phyloP scores from a whole-genome alignment of 2,113 vertebrate genomes.

The Malaclemys terrapin region DNA sequence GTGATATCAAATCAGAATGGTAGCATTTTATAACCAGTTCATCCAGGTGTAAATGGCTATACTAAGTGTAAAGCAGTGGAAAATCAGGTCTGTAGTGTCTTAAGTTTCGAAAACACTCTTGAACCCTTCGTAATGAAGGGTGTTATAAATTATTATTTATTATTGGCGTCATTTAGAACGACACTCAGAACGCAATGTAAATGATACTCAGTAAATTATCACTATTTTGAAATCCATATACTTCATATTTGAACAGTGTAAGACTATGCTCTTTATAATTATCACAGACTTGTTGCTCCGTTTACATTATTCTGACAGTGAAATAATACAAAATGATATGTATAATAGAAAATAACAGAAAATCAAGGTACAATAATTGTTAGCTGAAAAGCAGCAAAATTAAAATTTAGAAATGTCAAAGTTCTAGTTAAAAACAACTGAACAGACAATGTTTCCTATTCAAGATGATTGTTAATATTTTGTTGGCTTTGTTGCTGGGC shows the following conservation, averaged over 20 bases:
- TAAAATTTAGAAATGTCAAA: not conserved
- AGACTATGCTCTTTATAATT: not conserved
- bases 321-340: not conserved
- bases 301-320: not conserved
- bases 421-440: not conserved
- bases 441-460: not conserved
- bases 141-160: not conserved
- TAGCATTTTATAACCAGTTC: constrained; percentile 7
- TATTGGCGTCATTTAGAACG: not conserved
- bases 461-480: not conserved
- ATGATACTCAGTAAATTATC: not conserved
- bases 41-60: constrained; percentile 21
- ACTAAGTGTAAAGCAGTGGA: constrained; percentile 3
- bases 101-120: not conserved
- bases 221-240: not conserved
- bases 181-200: not conserved
- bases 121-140: not conserved
- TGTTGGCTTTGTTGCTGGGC: not conserved
- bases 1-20: not conserved
- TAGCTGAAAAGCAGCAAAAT: not conserved
- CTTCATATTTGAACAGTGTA: not conserved
- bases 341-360: not conserved
- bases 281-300: not conserved
- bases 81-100: constrained; percentile 23
- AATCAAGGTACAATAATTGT: not conserved